phyloP scores from a whole-genome alignment of 2,888 invertebrate genomes.

The Scrobipalpa costella region DNA sequence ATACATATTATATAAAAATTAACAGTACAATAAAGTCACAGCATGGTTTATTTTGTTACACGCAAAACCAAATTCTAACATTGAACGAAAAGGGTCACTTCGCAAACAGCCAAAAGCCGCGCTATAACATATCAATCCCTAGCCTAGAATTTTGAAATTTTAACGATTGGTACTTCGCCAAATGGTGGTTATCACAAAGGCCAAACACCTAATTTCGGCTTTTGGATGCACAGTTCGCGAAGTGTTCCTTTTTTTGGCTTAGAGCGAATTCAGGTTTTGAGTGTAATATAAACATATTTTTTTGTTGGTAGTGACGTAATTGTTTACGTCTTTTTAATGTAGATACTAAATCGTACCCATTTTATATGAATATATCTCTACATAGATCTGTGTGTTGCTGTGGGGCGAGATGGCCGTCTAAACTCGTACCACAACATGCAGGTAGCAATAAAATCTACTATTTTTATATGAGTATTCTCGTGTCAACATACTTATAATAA shows the following conservation, averaged over 20 bases:
- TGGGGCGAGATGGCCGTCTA: constrained; percentile 41
- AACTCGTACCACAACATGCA: constrained; percentile 11
- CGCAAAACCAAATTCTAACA: too few species aligned
- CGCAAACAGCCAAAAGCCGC: too few species aligned
- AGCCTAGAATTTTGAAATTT: too few species aligned
- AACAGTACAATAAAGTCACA: constrained; percentile 71
- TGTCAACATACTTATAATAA: constrained; percentile 50
- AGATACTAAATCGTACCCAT: constrained; percentile 65
- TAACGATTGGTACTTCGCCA: too few species aligned
- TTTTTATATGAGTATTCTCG: constrained; percentile 47
- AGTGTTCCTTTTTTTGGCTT: too few species aligned
- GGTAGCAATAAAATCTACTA: constrained; percentile 55
- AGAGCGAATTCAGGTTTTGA: too few species aligned
- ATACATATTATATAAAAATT: constrained; percentile 52
- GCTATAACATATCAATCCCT: too few species aligned
- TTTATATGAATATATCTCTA: constrained; percentile 54
- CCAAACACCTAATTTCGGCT: too few species aligned
- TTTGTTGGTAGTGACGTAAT: constrained; percentile 46
- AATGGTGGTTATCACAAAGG: too few species aligned
- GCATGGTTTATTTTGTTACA: constrained; percentile 50
- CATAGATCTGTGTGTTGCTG: constrained; percentile 49
- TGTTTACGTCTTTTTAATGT: constrained; percentile 41
- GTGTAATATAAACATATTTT: constrained; percentile 39
- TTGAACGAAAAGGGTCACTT: too few species aligned
- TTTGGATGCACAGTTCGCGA: too few species aligned